phyloP scores from a whole-genome alignment of 2,113 vertebrate species.

The Paracyprichromis sp. region DNA sequence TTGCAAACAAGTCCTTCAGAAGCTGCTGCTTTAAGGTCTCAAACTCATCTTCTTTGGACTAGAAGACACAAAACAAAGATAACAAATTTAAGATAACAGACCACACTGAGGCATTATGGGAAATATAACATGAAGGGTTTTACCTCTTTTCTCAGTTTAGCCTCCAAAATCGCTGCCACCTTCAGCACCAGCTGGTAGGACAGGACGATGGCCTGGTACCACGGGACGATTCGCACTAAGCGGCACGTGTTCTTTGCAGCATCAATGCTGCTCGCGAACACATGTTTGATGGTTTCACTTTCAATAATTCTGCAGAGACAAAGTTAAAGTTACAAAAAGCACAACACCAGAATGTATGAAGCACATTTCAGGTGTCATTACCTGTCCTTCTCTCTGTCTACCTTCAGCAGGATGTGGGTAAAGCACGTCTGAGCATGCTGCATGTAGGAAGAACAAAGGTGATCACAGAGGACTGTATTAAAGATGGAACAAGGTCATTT shows the following conservation, averaged over 20 bases:
- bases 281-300: not conserved
- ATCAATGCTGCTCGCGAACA: not conserved
- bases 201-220: slow-evolving; percentile 20
- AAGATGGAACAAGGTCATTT: not conserved
- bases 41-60: not conserved
- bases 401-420: slow-evolving; percentile 8
- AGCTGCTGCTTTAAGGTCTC: not conserved
- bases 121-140: fast-evolving
- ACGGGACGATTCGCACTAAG: not conserved
- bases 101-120: not conserved
- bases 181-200: slow-evolving; percentile 57
- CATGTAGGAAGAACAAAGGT: not conserved
- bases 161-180: slow-evolving; percentile 34
- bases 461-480: not conserved
- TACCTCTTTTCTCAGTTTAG: slow-evolving; percentile 36
- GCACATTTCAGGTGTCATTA: not conserved
- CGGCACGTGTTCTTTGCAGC: not conserved
- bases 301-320: slow-evolving; percentile 25
- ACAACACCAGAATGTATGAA: fast-evolving
- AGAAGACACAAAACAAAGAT: not conserved
- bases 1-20: fast-evolving
- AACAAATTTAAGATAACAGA: not conserved
- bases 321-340: not conserved
- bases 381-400: slow-evolving; percentile 47
- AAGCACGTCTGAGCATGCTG: slow-evolving; percentile 31